phyloP scores from a whole-genome alignment of 1,140 invertebrate genomes.

The Brachionus koreanus region DNA sequence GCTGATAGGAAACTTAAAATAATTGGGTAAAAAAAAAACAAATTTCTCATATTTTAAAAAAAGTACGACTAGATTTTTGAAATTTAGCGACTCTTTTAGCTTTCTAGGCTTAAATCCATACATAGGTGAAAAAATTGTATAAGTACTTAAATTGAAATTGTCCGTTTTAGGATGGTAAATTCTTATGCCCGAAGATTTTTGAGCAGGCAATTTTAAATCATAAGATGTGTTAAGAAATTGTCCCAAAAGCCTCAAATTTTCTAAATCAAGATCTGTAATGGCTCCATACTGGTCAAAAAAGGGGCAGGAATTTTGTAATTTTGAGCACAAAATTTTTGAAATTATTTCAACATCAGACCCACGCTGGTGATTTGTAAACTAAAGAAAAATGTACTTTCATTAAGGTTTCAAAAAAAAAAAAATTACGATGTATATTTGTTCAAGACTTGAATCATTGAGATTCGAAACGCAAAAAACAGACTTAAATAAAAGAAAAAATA shows the following conservation, averaged over 20 bases:
- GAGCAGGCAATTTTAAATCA: not conserved
- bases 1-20: not conserved
- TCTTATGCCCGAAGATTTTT: not conserved
- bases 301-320: not conserved
- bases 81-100: not conserved
- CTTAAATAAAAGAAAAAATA: not conserved
- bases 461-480: not conserved
- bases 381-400: not conserved
- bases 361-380: not conserved
- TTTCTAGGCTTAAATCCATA: not conserved
- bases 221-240: not conserved
- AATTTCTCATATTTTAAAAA: not conserved
- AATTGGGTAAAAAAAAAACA: not conserved
- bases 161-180: not conserved
- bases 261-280: not conserved
- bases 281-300: not conserved
- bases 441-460: not conserved
- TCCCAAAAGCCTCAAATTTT: not conserved
- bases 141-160: not conserved
- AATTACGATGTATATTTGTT: not conserved
- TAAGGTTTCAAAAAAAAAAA: not conserved
- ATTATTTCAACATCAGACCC: not conserved
- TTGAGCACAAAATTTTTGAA: not conserved
- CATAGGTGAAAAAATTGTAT: not conserved
- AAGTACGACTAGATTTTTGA: not conserved